Base-by-base conservation (phyloP, 2,888 invertebrate species). In the Caenorhabditis sp. region DNA sequence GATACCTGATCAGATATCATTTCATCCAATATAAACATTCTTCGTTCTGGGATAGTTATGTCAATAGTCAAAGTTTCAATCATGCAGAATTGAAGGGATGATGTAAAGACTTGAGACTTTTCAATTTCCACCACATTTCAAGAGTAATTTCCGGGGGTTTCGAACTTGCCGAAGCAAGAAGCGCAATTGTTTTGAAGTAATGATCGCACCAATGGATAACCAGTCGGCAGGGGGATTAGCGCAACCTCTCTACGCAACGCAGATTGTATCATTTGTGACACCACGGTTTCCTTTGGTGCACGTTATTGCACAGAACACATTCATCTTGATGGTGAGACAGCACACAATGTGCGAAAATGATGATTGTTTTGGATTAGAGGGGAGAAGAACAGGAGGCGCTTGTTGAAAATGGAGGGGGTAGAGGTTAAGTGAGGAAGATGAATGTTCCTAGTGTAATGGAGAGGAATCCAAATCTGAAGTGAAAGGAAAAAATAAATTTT, bases 221-320 rank as follows among this genome's bases (percentile, higher is more conserved):
- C 39, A 53, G 27, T 48, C 27, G n/a, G n/a, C n/a, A 11, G 13
- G 22, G 59, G 70, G 59, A 70, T 70, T 70, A 70, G 43, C 59
- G 39, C 20, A n/a, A n/a, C n/a, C n/a, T n/a, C n/a, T n/a, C n/a
- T n/a, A n/a, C n/a, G 41, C 11, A 24, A 30, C 32, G 39, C 45
- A 70, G 70, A 70, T 59, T 70, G 70, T 70, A 70, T 70, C 70
- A 70, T 50, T 59, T 58, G 11, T 35, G 37, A 26, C n/a, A 35
- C 20, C 50, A 24, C 48, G 13, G 30, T 52, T 26, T 32, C 46
- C 39, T 37, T 65, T 53, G 43, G 52, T 22, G 20, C 43, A 52
- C 45, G 24, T 53, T 35, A 24, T 41, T 41, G 30, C 53, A 26
- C n/a, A n/a, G n/a, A 35, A 39, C 24, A 9, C 45, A 59, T 59